Evolutionary conservation across 1,140 invertebrate genomes (phyloP).

Genomic region (Aporrectodea caliginosa): DNA sequence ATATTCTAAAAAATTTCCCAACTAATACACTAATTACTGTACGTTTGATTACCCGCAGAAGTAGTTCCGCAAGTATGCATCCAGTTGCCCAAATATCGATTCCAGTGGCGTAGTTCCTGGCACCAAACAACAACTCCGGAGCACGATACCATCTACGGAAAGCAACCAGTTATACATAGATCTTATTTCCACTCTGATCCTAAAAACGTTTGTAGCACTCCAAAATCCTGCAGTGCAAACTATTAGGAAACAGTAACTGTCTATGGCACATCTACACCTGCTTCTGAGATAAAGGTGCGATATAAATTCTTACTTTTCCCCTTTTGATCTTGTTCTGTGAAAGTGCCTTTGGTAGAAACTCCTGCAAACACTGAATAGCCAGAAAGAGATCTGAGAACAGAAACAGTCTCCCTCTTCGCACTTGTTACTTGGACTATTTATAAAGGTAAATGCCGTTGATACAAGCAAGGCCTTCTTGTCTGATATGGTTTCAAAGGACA

Average conservation of each 20-base stretch:
- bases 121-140: conserved; percentile 93
- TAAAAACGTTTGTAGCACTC: neutral
- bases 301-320: neutral
- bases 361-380: too few species aligned
- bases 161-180: conserved; percentile 15
- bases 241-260: neutral
- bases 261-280: neutral
- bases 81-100: conserved; percentile 99
- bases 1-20: too few species aligned
- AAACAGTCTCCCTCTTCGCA: too few species aligned
- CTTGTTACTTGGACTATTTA: too few species aligned
- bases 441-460: too few species aligned
- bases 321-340: neutral
- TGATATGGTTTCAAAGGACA: too few species aligned
- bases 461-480: too few species aligned
- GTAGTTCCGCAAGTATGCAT: conserved; percentile 92
- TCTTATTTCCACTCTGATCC: neutral
- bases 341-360: too few species aligned
- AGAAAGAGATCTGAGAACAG: too few species aligned
- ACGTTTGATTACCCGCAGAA: conserved; percentile 55
- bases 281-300: neutral
- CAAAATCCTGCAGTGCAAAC: neutral
- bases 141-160: conserved; percentile 63
- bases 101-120: conserved; percentile 86
- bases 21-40: too few species aligned